Base-by-base conservation (phyloP, 2,888 invertebrate genomes). In the Chydorus sphaericus region DNA sequence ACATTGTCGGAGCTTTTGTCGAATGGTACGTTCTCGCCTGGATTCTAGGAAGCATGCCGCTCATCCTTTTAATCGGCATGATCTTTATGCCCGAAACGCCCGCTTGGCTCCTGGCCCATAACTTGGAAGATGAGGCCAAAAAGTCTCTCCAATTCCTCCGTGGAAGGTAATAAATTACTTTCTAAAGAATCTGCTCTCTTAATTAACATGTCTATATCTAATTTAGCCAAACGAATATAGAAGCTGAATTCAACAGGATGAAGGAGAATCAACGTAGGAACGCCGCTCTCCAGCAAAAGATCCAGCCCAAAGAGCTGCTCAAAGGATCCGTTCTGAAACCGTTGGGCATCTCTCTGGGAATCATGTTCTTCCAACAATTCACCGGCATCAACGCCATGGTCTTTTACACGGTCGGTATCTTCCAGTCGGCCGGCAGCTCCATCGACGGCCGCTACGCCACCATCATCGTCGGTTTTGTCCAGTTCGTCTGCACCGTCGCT, bases 21-120 rank as follows among this genome's bases (percentile, higher is more conserved):
- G 73, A 83, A 63, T 94, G 93, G 93, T 80, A 81, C 23, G 69
- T 78, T 59, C 72, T 94, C 59, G 92, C 93, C 1, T 77, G 81
- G 59, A 68, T 90, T 28, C 91, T 89, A 28, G 81, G 83, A 1
- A 70, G 78, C 1, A 70, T 91, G 30, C 84, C 90, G 0, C 66
- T 89, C 48, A 83, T 90, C 1, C 87, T 87, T 67, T 73, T 89
- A 50, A 65, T 87, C 10, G 70, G 85, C 51, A 85, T 87, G 80
- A 78, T 86, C 64, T 71, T 84, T 48, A 84, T 92, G 60, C 93
- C 93, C 1, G 94, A 96, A 72, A 91, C 93, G 0, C 94, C 96
- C 0, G 79, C 88, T 61, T 93, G 90, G 88, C 84, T 84, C 69
- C 78, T 92, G 33, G 79, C 85, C 2, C 85, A 84, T 66, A 82